Base-by-base conservation (phyloP, 2,797 vertebrate species). In the Pelodytes ibericus region DNA sequence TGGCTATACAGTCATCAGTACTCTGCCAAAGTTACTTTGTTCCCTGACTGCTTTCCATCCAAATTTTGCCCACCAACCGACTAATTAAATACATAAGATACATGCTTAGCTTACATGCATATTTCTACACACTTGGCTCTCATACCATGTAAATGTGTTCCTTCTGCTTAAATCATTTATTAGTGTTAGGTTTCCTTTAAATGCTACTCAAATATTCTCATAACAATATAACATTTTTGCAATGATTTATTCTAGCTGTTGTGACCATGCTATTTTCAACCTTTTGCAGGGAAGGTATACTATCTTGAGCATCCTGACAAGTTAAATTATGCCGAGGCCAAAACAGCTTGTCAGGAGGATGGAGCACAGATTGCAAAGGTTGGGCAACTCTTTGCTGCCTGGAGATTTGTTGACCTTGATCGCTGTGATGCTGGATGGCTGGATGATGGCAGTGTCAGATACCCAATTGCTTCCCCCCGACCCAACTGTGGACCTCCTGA, bases 321-420 rank as follows among this genome's bases (percentile, higher is more conserved):
- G 81, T 85, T 97, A 81, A 95, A 89, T 0, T 92, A 95, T 84
- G 86, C 86, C 0, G 92, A 94, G 57, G 96, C 94, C 0, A 85
- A 82, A 70, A 84, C 86, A 80, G 90, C 90, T 0, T 97, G 95
- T 80, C 68, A 65, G 80, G 83, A 92, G 0, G 87, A 89, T 0
- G 82, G 89, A 0, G 90, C 92, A 0, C 83, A 86, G 71, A 91
- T 96, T 0, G 93, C 95, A 69, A 93, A 84, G 27, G 94, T 96
- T 41, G 95, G 95, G 39, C 95, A 96, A 59, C 91, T 97, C 26
- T 96, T 93, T 29, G 89, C 92, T 0, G 94, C 95, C 20, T 97
- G 96, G 95, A 95, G 87, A 75, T 90, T 95, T 79, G 53, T 10
- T 0, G 89, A 85, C 49, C 76, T 97, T 83, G 95, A 98, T 79